These are phyloP conservation scores for Marcusenius ussheri DNA, from an alignment of 2,113 vertebrate species.

Conservation along the genomic window DNA sequence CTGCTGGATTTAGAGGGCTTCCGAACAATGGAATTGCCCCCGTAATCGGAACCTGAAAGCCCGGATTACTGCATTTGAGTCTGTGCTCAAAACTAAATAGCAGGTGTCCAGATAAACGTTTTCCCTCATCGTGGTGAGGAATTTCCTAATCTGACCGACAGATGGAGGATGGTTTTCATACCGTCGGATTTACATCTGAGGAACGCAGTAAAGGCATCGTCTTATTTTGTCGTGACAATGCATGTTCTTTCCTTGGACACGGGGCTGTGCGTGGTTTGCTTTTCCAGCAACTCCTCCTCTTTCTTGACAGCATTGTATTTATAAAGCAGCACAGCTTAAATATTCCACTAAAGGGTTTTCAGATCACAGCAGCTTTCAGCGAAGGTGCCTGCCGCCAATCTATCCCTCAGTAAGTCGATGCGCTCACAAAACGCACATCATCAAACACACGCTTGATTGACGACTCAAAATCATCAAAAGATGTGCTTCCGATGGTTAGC, in stretches of 20 bases:
- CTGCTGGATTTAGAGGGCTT: background rate
- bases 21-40: background rate
- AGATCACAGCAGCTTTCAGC: background rate
- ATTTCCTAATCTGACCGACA: background rate
- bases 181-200: background rate
- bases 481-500: background rate
- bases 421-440: background rate
- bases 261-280: background rate
- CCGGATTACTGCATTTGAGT: background rate
- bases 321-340: background rate
- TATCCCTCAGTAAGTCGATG: background rate
- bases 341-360: background rate
- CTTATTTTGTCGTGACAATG: background rate
- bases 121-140: background rate
- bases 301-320: background rate
- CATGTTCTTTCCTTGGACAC: background rate
- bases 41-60: background rate
- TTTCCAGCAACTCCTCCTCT: background rate
- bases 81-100: background rate
- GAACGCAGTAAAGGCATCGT: background rate
- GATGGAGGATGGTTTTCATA: background rate
- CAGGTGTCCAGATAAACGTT: background rate
- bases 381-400: background rate
- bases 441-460: background rate
- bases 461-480: background rate